Percentiles rank a stretch among this genome's conserved stretches.
Evolutionary conservation across 2,797 vertebrate genomes (phyloP).

Genomic region (Macropus fuliginosus): DNA sequence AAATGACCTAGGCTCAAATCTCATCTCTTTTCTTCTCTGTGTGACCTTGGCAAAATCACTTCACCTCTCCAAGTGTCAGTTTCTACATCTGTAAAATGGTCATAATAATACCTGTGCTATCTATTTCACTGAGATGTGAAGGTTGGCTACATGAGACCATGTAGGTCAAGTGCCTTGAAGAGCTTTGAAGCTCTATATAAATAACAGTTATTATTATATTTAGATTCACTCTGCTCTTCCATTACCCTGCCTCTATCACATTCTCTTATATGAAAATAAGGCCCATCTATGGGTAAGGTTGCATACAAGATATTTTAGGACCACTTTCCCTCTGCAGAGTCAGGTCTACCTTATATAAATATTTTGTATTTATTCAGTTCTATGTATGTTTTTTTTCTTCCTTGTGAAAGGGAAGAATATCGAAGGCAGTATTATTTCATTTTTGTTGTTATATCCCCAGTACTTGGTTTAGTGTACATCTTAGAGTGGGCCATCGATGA

Average conservation of each 20-base stretch:
- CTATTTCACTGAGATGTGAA: neutral
- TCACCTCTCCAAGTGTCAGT: neutral
- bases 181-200: neutral
- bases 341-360: neutral
- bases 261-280: neutral
- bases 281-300: neutral
- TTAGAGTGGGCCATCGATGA: neutral
- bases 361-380: neutral
- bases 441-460: neutral
- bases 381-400: neutral
- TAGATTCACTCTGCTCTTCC: neutral
- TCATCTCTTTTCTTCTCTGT: neutral
- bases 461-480: neutral
- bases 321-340: neutral
- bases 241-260: neutral
- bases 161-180: neutral
- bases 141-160: neutral
- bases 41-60: neutral
- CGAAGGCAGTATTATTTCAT: neutral
- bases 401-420: neutral
- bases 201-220: neutral
- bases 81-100: neutral
- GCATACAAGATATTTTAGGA: neutral
- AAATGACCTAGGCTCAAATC: neutral
- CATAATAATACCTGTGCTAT: neutral